Evolutionary conservation across 2,888 invertebrate genomes (phyloP), one percentile per base, ranked within the genome.

Genomic region (Cataglyphis rosenhaueri): DNA sequence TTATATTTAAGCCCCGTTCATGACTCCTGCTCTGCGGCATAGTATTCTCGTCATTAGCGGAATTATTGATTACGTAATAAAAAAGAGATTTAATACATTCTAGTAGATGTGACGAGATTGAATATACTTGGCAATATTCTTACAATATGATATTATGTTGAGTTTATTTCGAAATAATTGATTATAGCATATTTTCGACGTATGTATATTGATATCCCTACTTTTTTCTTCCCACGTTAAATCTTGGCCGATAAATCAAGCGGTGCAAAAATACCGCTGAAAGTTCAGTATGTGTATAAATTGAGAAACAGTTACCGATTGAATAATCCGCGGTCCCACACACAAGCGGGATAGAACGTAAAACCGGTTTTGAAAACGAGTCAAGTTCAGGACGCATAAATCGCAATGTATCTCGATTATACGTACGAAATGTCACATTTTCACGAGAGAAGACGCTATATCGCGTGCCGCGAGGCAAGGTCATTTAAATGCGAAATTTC

Each of bases 341-440:
- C n/a, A 8, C 15, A 68, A 59, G 44, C 81, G 62, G 73, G 66
- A 66, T 73, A 57, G 73, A 81, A 84, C 66, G 57, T 8, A 32
- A 68, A 78, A 84, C 85, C 85, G 81, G 85, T 85, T 84, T 44
- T n/a, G 84, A 75, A 82, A 85, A 65, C 76, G 78, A 82, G 84
- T 84, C 84, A 85, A 85, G 85, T 82, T 85, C 78, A 64, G 52
- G 29, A 66, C 29, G 32, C 35, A 78, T 71, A 74, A 84, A 78
- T 73, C 74, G 66, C 21, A 32, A 83, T 48, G 29, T 73, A 35
- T 71, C 38, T 79, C 38, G 78, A 73, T 79, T 52, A 79, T 44
- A 59, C 32, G 12, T 55, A 59, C 4, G 32, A 78, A 78, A 78
- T 44, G 70, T 82, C 57, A 79, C 65, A 65, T 78, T 78, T 65